Percentiles rank a stretch among this genome's conserved stretches.
phyloP scores from a whole-genome alignment of 2,113 vertebrate species.

The Myanophis thanlyinensis region DNA sequence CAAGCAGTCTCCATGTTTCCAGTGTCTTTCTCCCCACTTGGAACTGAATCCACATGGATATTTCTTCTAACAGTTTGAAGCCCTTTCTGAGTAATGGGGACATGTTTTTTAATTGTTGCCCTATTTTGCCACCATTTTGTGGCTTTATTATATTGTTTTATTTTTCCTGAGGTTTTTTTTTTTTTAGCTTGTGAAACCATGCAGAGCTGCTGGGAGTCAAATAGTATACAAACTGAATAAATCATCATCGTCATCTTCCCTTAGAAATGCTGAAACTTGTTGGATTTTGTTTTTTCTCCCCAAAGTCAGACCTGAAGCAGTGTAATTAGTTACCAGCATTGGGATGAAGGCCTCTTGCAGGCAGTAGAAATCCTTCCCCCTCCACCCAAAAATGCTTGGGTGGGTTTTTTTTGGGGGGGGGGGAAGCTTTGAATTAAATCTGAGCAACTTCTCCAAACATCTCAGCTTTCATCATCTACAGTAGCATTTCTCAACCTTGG shows the following conservation, averaged over 20 bases:
- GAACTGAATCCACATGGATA: too few species aligned
- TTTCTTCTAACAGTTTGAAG: too few species aligned
- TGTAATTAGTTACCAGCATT: not conserved
- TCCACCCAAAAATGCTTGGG: not conserved
- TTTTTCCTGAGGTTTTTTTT: not conserved
- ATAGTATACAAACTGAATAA: not conserved
- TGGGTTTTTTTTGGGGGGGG: not conserved
- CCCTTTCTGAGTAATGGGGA: not conserved
- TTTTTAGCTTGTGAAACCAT: not conserved
- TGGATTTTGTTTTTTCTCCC: not conserved
- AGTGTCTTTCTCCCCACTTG: too few species aligned
- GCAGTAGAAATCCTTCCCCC: not conserved
- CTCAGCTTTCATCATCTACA: not conserved
- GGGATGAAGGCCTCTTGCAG: not conserved
- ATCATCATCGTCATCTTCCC: not conserved
- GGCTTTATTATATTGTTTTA: not conserved
- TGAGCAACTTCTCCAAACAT: not conserved
- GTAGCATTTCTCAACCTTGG: not conserved
- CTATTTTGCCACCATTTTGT: not conserved
- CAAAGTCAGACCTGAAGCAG: not conserved
- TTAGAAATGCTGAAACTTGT: not conserved
- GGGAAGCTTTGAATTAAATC: not conserved
- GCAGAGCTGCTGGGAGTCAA: not conserved
- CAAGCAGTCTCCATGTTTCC: too few species aligned
- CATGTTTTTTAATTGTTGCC: not conserved